Evolutionary conservation across 2,797 vertebrate species (phyloP).

Genomic region (Notolepis coatsorum): DNA sequence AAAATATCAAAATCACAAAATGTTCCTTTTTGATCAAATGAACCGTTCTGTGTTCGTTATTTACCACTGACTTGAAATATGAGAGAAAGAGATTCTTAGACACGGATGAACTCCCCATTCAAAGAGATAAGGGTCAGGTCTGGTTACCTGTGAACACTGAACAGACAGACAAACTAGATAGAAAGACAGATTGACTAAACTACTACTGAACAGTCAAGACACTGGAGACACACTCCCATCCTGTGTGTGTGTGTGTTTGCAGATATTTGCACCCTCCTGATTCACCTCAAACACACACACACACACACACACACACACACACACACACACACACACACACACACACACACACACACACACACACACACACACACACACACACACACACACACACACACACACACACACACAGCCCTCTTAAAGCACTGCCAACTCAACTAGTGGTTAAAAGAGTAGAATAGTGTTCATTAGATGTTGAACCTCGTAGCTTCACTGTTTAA

Average conservation of each 20-base stretch:
- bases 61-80: too few relatives aligned
- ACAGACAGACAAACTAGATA: too few relatives aligned
- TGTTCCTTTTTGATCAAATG: too few relatives aligned
- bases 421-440: conserved; percentile 91
- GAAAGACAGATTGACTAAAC: too few relatives aligned
- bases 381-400: neutral
- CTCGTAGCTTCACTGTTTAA: conserved; percentile 75
- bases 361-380: neutral
- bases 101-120: too few relatives aligned
- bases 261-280: conserved; percentile 72
- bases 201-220: too few relatives aligned
- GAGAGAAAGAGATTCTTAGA: too few relatives aligned
- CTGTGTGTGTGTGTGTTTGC: conserved; percentile 57
- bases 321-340: conserved; percentile 14
- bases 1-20: too few relatives aligned
- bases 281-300: conserved; percentile 46
- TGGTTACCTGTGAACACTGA: too few relatives aligned
- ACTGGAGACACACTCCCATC: too few relatives aligned
- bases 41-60: too few relatives aligned
- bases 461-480: conserved; percentile 80
- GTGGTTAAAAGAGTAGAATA: conserved; percentile 75
- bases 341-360: neutral
- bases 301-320: neutral
- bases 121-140: too few relatives aligned
- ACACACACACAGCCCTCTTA: conserved; percentile 54